Conservation (phyloP, 2,888 invertebrate species). For the Caenorhabditis virilis region DNA sequence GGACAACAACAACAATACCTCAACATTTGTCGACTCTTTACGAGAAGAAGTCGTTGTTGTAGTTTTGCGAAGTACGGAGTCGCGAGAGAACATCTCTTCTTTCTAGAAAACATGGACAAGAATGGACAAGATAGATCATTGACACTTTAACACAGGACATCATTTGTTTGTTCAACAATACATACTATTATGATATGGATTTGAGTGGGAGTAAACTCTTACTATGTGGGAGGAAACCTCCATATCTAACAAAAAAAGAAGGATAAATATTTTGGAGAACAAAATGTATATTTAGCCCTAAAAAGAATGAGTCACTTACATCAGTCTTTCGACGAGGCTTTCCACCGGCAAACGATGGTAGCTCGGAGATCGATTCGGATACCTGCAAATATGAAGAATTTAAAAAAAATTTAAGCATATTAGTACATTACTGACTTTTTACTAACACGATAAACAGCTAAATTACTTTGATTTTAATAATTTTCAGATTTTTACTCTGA, state of each 20-base stretch:
- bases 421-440: too few species aligned
- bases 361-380: constrained; percentile 68
- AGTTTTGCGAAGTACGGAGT: constrained; percentile 35
- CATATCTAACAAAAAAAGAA: neutral
- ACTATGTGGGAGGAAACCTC: neutral
- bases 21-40: constrained; percentile 29
- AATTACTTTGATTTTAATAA: too few species aligned
- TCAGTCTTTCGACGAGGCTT: constrained; percentile 39
- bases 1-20: constrained; percentile 23
- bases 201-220: too few species aligned
- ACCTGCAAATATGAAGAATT: constrained; percentile 38
- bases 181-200: too few species aligned
- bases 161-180: too few species aligned
- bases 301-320: too few species aligned
- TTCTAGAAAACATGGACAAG: constrained; percentile 2
- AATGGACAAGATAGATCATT: too few species aligned
- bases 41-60: constrained; percentile 27
- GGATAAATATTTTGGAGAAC: too few species aligned
- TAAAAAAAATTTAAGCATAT: neutral
- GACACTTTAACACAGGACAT: too few species aligned
- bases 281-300: too few species aligned
- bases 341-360: constrained; percentile 61
- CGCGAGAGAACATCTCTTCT: constrained; percentile 42
- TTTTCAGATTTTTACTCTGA: too few species aligned
- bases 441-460: too few species aligned